Percentiles rank a stretch among this genome's conserved stretches.
Evolutionary conservation across 2,888 invertebrate genomes (phyloP).

Genomic region (Proisotoma minuta): DNA sequence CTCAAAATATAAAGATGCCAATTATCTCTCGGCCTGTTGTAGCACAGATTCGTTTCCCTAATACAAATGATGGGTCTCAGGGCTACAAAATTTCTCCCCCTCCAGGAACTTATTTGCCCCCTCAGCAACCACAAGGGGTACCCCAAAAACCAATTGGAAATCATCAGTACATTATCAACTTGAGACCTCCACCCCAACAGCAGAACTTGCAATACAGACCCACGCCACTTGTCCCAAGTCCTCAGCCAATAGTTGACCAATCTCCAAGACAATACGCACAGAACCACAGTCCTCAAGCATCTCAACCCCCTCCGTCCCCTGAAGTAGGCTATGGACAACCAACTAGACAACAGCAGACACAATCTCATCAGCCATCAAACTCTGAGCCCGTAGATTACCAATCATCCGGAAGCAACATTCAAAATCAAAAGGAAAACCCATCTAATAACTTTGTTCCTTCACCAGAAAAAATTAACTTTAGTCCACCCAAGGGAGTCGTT

Average conservation of each 20-base stretch:
- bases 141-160: background rate
- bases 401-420: slow-evolving; percentile 8
- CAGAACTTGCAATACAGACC: slow-evolving; percentile 25
- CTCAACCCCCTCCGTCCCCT: background rate
- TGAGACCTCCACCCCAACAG: slow-evolving; percentile 19
- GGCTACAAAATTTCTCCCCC: background rate
- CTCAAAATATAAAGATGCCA: slow-evolving; percentile 38
- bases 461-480: background rate
- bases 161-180: slow-evolving; percentile 7
- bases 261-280: background rate
- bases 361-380: background rate
- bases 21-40: slow-evolving; percentile 29
- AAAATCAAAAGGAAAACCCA: slow-evolving; percentile 6
- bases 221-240: slow-evolving; percentile 10
- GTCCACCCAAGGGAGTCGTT: slow-evolving; percentile 4
- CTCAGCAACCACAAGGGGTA: background rate
- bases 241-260: slow-evolving; percentile 2
- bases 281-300: slow-evolving; percentile 2
- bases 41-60: background rate
- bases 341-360: slow-evolving; percentile 5
- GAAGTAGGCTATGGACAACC: too few species aligned
- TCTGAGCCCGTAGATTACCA: slow-evolving; percentile 5
- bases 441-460: background rate
- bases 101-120: background rate
- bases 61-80: background rate